These are phyloP conservation scores for Crypturellus undulatus DNA, from an alignment of 2,113 vertebrate species.

Conservation along the genomic window DNA sequence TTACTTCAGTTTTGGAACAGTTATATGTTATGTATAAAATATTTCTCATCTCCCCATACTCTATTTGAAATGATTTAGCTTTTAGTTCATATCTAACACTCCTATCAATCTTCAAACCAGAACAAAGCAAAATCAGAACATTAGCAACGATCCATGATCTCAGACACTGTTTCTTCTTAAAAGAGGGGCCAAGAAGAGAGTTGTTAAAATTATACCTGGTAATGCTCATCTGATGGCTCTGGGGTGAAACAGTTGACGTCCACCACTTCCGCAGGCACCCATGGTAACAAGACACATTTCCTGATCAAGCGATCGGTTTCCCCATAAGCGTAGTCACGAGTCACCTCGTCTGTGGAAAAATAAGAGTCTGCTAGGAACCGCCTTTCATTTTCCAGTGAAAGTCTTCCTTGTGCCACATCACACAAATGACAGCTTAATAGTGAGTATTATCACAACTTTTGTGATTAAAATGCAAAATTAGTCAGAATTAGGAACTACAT, in stretches of 20 bases:
- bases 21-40: not conserved
- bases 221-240: constrained; percentile 87
- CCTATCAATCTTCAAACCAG: not conserved
- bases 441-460: not conserved
- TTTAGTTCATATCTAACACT: not conserved
- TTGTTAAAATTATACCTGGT: constrained; percentile 81
- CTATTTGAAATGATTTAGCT: not conserved
- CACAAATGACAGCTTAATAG: not conserved
- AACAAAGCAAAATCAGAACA: not conserved
- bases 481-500: not conserved
- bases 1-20: not conserved
- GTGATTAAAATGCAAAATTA: not conserved
- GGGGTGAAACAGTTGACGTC: constrained; percentile 76
- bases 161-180: not conserved
- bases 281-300: constrained; percentile 88
- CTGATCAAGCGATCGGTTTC: constrained; percentile 85
- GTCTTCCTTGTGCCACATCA: not conserved
- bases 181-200: not conserved
- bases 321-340: constrained; percentile 90
- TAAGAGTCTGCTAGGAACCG: not conserved
- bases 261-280: constrained; percentile 80
- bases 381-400: not conserved
- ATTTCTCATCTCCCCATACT: not conserved
- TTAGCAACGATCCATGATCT: not conserved
- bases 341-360: constrained; percentile 88